phyloP scores from a whole-genome alignment of 2,113 vertebrate genomes.

The Grus americana region DNA sequence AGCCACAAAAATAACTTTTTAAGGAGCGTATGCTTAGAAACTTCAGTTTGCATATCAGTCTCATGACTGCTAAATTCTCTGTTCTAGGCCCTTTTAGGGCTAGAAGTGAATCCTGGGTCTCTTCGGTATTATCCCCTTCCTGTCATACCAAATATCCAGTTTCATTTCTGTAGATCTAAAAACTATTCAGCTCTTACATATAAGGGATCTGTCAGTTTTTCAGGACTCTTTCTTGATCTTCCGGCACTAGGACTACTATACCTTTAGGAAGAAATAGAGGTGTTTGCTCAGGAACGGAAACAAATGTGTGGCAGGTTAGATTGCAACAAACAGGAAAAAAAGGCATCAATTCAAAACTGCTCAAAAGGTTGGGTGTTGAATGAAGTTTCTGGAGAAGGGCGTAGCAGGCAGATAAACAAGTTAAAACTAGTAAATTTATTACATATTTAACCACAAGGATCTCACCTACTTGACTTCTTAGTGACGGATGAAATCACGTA shows the following conservation, averaged over 20 bases:
- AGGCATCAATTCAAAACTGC: background rate
- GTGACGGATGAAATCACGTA: background rate
- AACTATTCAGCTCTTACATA: background rate
- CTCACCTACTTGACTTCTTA: background rate
- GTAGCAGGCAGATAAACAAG: background rate
- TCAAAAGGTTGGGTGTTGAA: background rate
- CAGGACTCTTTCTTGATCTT: background rate
- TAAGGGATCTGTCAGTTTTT: background rate
- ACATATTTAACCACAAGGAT: background rate
- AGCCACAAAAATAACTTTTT: background rate
- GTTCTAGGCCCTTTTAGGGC: background rate
- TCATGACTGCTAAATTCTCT: background rate
- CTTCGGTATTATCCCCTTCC: background rate
- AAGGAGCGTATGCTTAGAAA: background rate
- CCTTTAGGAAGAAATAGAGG: background rate
- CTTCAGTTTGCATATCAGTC: background rate
- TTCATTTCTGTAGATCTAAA: background rate
- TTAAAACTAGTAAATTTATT: background rate
- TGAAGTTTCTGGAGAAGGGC: background rate
- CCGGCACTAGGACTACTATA: background rate
- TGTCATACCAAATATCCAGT: background rate
- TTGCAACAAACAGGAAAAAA: background rate
- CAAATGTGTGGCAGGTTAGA: background rate
- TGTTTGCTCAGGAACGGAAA: background rate
- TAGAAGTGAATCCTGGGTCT: background rate